Evolutionary conservation across 1,140 invertebrate genomes (phyloP), one percentile per base, ranked within the genome.

Genomic region (Microplitis mediator): DNA sequence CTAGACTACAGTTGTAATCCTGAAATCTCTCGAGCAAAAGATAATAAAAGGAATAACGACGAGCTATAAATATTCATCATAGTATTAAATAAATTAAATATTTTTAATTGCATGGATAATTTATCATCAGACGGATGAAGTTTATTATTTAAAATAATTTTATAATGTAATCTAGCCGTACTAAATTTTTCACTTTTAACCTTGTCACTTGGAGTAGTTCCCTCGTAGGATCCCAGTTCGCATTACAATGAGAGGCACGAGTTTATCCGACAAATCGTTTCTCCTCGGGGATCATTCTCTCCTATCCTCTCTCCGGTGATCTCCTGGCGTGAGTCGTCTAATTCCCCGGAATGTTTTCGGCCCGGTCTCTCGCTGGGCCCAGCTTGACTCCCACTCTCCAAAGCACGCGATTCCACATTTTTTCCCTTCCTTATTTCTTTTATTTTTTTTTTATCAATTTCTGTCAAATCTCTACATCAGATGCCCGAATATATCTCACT

Each of bases 321-420:
- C 76, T 76, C 79, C 75, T 74, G 78, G 74, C 76, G 81, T 58
- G 76, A 74, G 77, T 73, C 79, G 76, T 82, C 81, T 84, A 84
- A 84, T 84, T 84, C 83, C 76, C 73, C 78, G 81, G 80, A 82
- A 83, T 83, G 79, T 83, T 82, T 82, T 83, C 76, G 77, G 66
- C 71, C 67, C 76, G 82, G 77, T 73, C 80, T 82, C 79, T 83
- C 78, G 80, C 82, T 81, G 79, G 50, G 81, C 82, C 72, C 82
- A 83, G 82, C 80, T 81, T 83, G 82, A 77, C 82, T 74, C 82
- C 82, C 74, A 80, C 82, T 74, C 39, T 39, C 14, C 58, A 70
- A 36, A 62, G 73, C 72, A 69, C 75, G 69, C 70, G 56, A 66
- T 65, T 63, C 69, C 54, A 71, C 70, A 73, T 79, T 75, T 71